These are phyloP conservation scores for Parnassius apollo DNA, from an alignment of 2,888 invertebrate species.

Conservation along the genomic window DNA sequence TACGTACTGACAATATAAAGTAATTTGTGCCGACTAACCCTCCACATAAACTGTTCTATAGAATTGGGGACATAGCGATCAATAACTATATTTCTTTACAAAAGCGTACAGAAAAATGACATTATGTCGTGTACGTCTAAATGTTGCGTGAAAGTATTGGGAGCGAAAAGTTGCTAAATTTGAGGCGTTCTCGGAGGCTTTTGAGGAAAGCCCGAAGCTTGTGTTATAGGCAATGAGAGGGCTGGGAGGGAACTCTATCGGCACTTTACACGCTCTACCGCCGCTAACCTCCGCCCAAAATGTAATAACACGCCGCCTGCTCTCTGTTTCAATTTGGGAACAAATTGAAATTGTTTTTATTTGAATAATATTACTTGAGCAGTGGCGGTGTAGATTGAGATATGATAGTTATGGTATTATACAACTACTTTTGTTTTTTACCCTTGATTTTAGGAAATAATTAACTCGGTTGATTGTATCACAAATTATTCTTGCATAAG, in stretches of 20 bases:
- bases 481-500: too few species aligned
- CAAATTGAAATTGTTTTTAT: conserved; percentile 82
- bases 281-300: conserved; percentile 76
- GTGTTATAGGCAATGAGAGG: conserved; percentile 78
- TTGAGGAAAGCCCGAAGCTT: conserved; percentile 74
- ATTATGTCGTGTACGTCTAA: conserved; percentile 50
- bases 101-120: conserved; percentile 54
- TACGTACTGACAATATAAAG: not conserved
- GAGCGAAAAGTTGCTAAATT: conserved; percentile 79
- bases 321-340: conserved; percentile 81
- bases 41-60: conserved; percentile 1
- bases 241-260: conserved; percentile 74
- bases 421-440: conserved; percentile 34
- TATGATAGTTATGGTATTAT: conserved; percentile 50
- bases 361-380: conserved; percentile 75
- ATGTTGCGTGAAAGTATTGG: conserved; percentile 74
- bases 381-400: conserved; percentile 40
- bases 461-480: not conserved
- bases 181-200: conserved; percentile 76
- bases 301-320: conserved; percentile 77
- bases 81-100: conserved; percentile 52
- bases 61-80: conserved; percentile 35
- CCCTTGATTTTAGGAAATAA: conserved; percentile 18
- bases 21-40: not conserved
- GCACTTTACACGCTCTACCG: conserved; percentile 79